A percentile compares a stretch with the other conserved stretches of the same genome.
These are phyloP conservation scores for Hemicrepidius hirtus DNA, from an alignment of 2,888 invertebrate genomes.

Conservation along the genomic window DNA sequence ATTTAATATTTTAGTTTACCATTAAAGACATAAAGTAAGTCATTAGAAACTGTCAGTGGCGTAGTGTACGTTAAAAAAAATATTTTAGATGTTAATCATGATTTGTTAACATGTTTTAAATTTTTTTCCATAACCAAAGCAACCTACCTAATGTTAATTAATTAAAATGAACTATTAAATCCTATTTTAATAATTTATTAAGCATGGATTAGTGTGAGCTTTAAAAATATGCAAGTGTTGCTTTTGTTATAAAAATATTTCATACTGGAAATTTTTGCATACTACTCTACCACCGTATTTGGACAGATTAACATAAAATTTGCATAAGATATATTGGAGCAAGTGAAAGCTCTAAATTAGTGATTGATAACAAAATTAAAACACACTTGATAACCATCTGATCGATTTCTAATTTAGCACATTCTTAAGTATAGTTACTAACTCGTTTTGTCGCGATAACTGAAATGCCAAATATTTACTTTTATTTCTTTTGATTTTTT, in stretches of 20 bases:
- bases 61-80: too few species aligned
- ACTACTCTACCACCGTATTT: conserved; percentile 1
- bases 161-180: conserved; percentile 12
- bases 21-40: too few species aligned
- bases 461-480: conserved; percentile 29
- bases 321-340: conserved; percentile 1
- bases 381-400: conserved; percentile 18
- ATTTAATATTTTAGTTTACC: too few species aligned
- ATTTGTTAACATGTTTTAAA: neutral
- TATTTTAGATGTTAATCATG: neutral
- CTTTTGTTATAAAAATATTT: conserved; percentile 4
- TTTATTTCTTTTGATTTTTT: conserved; percentile 23
- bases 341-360: conserved; percentile 30
- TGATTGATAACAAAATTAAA: conserved; percentile 26
- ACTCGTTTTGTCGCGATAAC: conserved; percentile 23
- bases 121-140: neutral
- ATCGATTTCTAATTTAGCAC: conserved; percentile 29
- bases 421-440: conserved; percentile 19
- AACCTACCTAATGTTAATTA: neutral
- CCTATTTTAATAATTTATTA: neutral
- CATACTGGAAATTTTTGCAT: neutral
- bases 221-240: neutral
- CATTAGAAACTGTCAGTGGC: too few species aligned
- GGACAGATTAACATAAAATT: conserved; percentile 25
- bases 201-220: neutral